phyloP scores from a whole-genome alignment of 2,797 vertebrate genomes.

The Lindbergichthys nudifrons region DNA sequence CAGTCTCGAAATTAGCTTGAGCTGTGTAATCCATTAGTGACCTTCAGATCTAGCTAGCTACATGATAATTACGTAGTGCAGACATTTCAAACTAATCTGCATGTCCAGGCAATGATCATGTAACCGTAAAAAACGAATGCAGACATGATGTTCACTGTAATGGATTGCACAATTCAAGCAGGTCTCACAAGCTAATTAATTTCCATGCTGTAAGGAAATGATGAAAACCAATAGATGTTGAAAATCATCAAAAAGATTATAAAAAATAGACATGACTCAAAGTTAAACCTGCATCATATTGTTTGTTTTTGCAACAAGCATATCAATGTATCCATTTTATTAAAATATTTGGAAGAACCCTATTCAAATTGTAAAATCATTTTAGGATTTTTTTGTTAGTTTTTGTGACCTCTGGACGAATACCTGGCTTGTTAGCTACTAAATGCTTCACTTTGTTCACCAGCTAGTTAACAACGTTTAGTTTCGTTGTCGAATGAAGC shows the following conservation, averaged over 20 bases:
- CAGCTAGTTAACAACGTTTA: not conserved
- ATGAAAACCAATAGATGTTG: not conserved
- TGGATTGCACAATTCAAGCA: slow-evolving; percentile 28
- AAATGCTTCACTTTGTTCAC: slow-evolving; percentile 2
- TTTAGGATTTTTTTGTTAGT: too few relatives aligned
- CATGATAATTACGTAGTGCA: slow-evolving; percentile 23
- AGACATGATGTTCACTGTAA: slow-evolving; percentile 26
- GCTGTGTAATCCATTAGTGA: slow-evolving; percentile 27
- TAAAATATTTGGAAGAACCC: too few relatives aligned
- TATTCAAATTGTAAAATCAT: too few relatives aligned
- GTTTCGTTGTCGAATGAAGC: not conserved
- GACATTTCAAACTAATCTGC: slow-evolving; percentile 26
- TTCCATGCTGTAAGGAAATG: slow-evolving; percentile 3
- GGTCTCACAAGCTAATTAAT: slow-evolving; percentile 26
- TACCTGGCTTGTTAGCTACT: slow-evolving; percentile 6
- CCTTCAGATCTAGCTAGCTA: slow-evolving; percentile 9
- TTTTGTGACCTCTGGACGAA: not conserved
- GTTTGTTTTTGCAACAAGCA: not conserved
- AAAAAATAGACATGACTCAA: not conserved
- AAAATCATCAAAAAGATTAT: not conserved
- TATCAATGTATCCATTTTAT: too few relatives aligned
- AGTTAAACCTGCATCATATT: not conserved
- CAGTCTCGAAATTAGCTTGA: not conserved
- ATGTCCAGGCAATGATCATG: slow-evolving; percentile 23
- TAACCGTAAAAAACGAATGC: slow-evolving; percentile 20